Conservation (phyloP, 2,113 vertebrate species). For the Tragelaphus scriptus region DNA sequence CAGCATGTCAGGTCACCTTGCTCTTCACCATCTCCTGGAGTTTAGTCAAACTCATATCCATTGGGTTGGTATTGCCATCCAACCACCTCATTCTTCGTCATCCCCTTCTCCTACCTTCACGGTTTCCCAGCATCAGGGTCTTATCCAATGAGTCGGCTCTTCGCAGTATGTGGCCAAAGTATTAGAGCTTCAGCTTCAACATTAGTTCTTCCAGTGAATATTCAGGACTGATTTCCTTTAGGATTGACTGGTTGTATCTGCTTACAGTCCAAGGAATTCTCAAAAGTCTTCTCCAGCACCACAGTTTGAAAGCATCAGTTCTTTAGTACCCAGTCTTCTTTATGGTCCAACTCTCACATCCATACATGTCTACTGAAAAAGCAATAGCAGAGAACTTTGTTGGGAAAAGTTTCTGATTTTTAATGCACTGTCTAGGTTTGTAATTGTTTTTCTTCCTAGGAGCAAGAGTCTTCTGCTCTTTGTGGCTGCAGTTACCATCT, state of each 20-base stretch:
- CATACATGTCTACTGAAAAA: not conserved
- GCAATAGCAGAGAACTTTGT: not conserved
- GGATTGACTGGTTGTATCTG: not conserved
- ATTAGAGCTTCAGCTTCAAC: not conserved
- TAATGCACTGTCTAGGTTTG: not conserved
- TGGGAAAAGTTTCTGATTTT: not conserved
- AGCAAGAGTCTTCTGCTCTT: not conserved
- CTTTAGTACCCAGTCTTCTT: not conserved
- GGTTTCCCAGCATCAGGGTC: too few species aligned
- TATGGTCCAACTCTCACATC: not conserved
- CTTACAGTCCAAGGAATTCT: not conserved
- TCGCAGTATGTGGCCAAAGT: not conserved
- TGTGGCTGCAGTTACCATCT: not conserved
- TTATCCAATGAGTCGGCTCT: not conserved
- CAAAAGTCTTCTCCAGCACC: not conserved
- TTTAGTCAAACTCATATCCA: too few species aligned
- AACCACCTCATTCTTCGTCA: too few species aligned
- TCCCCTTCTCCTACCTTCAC: too few species aligned
- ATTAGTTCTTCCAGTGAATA: not conserved
- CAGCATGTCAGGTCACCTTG: too few species aligned
- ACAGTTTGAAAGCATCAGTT: accelerated
- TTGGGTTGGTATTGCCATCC: too few species aligned
- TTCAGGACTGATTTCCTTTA: not conserved
- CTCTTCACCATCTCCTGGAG: too few species aligned
- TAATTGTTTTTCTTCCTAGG: not conserved